These are phyloP conservation scores for Tupaia tana DNA, from an alignment of 2,113 vertebrate genomes.

Conservation along the genomic window DNA sequence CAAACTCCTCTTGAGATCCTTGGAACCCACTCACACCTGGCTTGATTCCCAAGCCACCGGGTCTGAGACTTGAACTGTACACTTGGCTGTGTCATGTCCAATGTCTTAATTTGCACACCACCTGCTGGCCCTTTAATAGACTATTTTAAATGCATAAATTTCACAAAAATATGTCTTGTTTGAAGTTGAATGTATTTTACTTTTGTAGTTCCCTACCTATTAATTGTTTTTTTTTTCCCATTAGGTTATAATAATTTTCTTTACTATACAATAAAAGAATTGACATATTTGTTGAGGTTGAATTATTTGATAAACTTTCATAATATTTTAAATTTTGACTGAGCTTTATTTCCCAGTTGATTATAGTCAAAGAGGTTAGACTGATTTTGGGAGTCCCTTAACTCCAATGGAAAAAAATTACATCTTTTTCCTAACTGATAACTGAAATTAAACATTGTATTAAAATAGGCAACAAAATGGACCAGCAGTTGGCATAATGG, in stretches of 20 bases:
- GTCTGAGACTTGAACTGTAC: too few species aligned
- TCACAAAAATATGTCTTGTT: neutral
- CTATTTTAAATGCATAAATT: neutral
- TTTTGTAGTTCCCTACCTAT: neutral
- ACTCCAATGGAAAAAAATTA: neutral
- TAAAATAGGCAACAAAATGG: neutral
- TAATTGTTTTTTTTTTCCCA: neutral
- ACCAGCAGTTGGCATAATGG: too few species aligned
- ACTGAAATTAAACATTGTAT: constrained; percentile 19
- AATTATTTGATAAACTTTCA: neutral
- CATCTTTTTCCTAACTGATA: neutral
- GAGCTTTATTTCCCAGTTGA: neutral
- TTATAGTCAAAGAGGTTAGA: neutral
- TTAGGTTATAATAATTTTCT: constrained; percentile 5
- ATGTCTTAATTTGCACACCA: too few species aligned
- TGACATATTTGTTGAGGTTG: constrained; percentile 14
- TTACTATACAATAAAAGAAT: neutral
- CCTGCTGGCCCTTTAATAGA: neutral
- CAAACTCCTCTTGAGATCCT: too few species aligned
- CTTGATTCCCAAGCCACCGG: too few species aligned
- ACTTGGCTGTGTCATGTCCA: too few species aligned
- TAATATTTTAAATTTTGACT: neutral
- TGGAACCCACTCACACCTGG: too few species aligned
- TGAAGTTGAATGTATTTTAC: constrained; percentile 20
- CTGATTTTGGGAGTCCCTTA: neutral